Percentiles rank a stretch among this genome's conserved stretches.
Evolutionary conservation across 2,888 invertebrate species (phyloP).

Genomic region (Cantharis nigra): DNA sequence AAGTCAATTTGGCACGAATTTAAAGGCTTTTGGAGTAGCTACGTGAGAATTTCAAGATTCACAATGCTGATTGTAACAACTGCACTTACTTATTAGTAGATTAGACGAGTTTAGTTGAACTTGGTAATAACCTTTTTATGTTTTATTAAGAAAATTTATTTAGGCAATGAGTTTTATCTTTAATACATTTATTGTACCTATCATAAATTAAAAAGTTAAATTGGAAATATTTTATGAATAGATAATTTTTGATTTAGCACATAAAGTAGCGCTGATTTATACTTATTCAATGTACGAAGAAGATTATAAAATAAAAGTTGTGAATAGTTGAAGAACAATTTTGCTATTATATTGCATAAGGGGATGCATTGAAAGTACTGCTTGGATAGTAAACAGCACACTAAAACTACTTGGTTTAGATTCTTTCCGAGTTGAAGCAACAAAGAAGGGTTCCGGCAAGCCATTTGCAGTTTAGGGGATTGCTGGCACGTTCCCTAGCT

Average conservation of each 20-base stretch:
- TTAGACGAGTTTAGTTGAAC: conserved; percentile 9
- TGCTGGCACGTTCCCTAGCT: conserved; percentile 37
- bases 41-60: conserved; percentile 27
- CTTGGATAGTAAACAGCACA: conserved; percentile 21
- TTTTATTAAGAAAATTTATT: background rate
- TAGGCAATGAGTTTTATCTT: background rate
- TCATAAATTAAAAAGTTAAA: conserved; percentile 5
- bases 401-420: conserved; percentile 20
- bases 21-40: conserved; percentile 32
- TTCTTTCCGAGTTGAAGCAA: conserved; percentile 24
- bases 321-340: background rate
- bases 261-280: background rate
- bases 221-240: background rate
- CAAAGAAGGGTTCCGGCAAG: conserved; percentile 32
- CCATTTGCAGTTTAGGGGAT: conserved; percentile 38
- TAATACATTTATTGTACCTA: background rate
- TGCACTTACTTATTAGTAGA: conserved; percentile 25
- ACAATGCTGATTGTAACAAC: conserved; percentile 20
- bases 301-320: background rate
- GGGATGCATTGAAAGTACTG: conserved; percentile 14
- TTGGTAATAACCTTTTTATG: background rate
- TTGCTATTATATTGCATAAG: background rate
- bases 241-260: background rate
- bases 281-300: background rate
- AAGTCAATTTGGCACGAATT: conserved; percentile 36